Evolutionary conservation across 2,888 invertebrate genomes (phyloP).

Genomic region (Drosophila sordidula): DNA sequence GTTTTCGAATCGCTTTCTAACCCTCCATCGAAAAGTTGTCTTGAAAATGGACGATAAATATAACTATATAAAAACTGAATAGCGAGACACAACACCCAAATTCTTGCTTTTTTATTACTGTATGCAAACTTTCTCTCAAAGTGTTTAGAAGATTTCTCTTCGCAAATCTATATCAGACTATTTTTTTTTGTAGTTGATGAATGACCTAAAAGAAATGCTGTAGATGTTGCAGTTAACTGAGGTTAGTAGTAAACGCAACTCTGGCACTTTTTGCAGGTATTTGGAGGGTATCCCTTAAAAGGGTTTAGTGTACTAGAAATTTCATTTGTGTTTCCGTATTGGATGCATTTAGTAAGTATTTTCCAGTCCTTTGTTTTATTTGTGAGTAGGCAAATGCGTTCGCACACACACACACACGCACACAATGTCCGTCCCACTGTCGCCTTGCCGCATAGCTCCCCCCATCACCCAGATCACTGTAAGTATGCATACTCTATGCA

Average conservation of each 20-base stretch:
- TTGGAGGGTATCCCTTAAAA: neutral
- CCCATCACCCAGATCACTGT: slow-evolving; percentile 19
- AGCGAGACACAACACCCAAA: too few species aligned
- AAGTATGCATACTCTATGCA: slow-evolving; percentile 60
- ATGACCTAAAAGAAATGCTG: too few species aligned
- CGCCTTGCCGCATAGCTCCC: neutral
- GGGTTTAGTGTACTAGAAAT: neutral
- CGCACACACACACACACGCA: slow-evolving; percentile 30
- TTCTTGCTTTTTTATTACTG: too few species aligned
- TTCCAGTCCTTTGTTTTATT: slow-evolving; percentile 51
- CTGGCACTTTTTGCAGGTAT: neutral
- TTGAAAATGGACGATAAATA: too few species aligned
- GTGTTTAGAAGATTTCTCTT: too few species aligned
- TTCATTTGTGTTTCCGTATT: slow-evolving; percentile 26
- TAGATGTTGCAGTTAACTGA: too few species aligned
- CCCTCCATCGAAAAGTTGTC: neutral
- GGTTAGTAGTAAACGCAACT: neutral
- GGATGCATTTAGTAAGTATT: slow-evolving; percentile 61
- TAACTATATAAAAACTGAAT: too few species aligned
- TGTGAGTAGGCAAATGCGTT: slow-evolving; percentile 53
- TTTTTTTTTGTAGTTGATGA: too few species aligned
- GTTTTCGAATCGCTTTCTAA: neutral
- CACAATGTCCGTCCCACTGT: slow-evolving; percentile 18
- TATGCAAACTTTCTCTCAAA: too few species aligned
- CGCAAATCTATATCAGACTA: too few species aligned